A percentile compares a stretch with the other conserved stretches of the same genome.
Evolutionary conservation across 2,797 vertebrate genomes (phyloP).

Genomic region (Hafferia zeledoni): DNA sequence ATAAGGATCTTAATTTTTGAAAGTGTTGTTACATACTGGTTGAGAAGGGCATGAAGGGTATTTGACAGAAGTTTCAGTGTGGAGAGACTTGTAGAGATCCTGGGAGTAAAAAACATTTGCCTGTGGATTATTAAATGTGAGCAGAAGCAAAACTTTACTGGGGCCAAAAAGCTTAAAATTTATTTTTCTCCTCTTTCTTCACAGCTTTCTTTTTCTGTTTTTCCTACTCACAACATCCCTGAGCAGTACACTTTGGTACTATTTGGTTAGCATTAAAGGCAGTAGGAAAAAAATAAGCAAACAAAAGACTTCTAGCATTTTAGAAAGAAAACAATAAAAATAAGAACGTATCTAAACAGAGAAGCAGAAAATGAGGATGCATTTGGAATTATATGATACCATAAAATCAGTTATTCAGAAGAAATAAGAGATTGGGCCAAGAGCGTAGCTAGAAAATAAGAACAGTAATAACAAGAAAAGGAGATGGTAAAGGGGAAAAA

Average conservation of each 20-base stretch:
- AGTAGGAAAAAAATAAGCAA: background rate
- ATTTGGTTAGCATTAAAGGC: background rate
- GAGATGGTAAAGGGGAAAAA: background rate
- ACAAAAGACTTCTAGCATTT: background rate
- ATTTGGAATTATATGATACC: background rate
- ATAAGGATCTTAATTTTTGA: background rate
- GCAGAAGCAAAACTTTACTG: background rate
- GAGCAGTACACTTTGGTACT: background rate
- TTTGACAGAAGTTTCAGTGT: background rate
- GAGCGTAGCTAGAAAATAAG: background rate
- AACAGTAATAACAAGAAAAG: background rate
- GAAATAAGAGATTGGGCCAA: background rate
- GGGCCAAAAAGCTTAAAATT: background rate
- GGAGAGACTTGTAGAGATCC: background rate
- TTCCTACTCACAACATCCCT: background rate
- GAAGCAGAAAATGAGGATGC: background rate
- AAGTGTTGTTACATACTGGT: background rate
- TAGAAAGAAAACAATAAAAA: background rate
- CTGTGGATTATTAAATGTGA: background rate
- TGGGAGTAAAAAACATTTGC: background rate
- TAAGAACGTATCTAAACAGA: background rate
- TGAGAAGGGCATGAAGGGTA: background rate
- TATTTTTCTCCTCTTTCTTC: background rate
- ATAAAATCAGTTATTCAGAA: constrained; percentile 2
- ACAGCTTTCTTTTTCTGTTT: background rate